Evolutionary conservation across 2,888 invertebrate genomes (phyloP), one percentile per base, ranked within the genome.

Genomic region (Allacma fusca): DNA sequence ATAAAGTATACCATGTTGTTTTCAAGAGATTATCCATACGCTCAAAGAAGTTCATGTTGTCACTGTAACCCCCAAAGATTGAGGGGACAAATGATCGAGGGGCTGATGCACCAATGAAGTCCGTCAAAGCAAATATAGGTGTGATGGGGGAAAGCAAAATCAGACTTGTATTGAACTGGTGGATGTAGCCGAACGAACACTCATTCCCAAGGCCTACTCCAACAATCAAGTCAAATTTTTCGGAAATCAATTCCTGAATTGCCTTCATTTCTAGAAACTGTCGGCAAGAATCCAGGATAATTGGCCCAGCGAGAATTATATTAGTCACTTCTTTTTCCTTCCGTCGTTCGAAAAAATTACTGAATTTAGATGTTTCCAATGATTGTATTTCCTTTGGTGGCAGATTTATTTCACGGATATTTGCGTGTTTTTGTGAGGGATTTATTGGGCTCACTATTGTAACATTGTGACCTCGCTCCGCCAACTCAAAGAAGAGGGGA

Each of bases 1-100:
- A 23, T 7, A n/a, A 19, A 26, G 28, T 21, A 13, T n/a, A 72
- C 16, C 26, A 72, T 1, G 59, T 9, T 83, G 77, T 19, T 83
- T 80, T 26, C 80, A 79, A 4, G n/a, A 72, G 23, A 34, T 72
- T 72, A 1, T 12, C 19, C 12, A 57, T 29, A 21, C 62, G n/a
- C 62, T 72, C 19, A 29, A 72, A 23, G 21, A 72, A 72, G 12
- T 9, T 62, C 72, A 72, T 72, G 1, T 29, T 21, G 21, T 29
- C 62, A 2, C 50, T 12, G 7, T 40, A 24, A 4, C 50, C 70
- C 65, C 23, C 24, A 24, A 65, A 65, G 24, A 65, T 24, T 5
- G 24, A 26, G 24, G 65, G 65, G 16, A 65, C 65, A 21, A 65
- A 65, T 65, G 65, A 65, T 13, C 24, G 26, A 7, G 65, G 65